These are phyloP conservation scores for Agrochola lychnidis DNA, from an alignment of 2,888 invertebrate species.

Conservation along the genomic window DNA sequence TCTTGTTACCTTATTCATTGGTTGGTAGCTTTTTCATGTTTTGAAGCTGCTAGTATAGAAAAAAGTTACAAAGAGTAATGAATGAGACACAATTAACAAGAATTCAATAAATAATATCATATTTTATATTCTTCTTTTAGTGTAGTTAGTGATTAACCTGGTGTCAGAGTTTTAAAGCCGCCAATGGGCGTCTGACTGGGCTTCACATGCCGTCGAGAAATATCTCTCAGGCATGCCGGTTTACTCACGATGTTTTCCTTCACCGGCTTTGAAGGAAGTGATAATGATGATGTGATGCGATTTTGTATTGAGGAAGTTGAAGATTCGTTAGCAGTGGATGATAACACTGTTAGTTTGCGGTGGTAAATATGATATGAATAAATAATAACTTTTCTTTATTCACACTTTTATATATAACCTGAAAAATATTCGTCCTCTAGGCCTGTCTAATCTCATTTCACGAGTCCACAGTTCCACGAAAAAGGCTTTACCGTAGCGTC, in stretches of 20 bases:
- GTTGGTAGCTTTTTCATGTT: neutral
- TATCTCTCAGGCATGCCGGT: too few relatives aligned
- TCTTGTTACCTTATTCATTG: neutral
- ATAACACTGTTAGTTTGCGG: neutral
- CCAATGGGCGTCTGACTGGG: too few relatives aligned
- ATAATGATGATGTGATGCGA: neutral
- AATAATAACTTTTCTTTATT: neutral
- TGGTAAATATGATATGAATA: neutral
- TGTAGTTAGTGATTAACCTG: too few relatives aligned
- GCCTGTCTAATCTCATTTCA: conserved; percentile 50
- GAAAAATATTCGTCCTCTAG: conserved; percentile 19
- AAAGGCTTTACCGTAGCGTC: conserved; percentile 47
- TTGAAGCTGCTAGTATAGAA: neutral
- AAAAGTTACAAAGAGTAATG: neutral
- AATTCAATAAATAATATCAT: neutral
- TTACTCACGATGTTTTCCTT: too few relatives aligned
- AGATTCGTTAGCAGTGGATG: neutral
- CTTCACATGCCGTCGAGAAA: too few relatives aligned
- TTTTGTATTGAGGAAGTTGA: neutral
- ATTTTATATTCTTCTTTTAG: neutral
- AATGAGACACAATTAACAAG: neutral
- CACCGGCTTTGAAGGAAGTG: too few relatives aligned
- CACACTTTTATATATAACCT: neutral
- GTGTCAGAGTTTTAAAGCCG: too few relatives aligned
- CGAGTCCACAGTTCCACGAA: conserved; percentile 42